Conservation (phyloP, 2,797 vertebrate genomes). For the Luscinia luscinia region DNA sequence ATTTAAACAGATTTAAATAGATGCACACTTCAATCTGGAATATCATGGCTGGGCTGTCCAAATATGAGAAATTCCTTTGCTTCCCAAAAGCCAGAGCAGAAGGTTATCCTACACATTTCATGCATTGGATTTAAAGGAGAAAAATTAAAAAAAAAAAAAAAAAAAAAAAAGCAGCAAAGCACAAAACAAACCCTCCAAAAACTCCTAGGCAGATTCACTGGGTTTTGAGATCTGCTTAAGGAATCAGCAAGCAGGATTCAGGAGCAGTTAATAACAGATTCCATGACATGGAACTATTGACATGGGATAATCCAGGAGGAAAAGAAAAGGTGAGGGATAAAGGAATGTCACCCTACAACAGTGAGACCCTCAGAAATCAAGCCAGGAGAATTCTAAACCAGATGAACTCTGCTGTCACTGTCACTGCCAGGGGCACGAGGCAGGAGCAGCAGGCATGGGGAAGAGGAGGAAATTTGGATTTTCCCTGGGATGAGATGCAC, state of each 20-base stretch:
- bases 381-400: neutral
- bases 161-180: neutral
- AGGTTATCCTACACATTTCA: neutral
- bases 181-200: neutral
- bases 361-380: neutral
- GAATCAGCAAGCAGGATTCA: slow-evolving; percentile 18
- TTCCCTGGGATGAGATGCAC: neutral
- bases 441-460: neutral
- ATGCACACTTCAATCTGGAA: neutral
- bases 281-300: neutral
- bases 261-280: slow-evolving; percentile 8
- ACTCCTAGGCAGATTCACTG: neutral
- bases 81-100: neutral
- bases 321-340: slow-evolving; percentile 40
- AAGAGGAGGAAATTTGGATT: neutral
- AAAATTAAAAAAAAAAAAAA: neutral
- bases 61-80: neutral
- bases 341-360: neutral
- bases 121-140: neutral
- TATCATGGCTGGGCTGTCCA: neutral
- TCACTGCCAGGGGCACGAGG: neutral
- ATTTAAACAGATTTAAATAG: neutral
- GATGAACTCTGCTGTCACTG: neutral
- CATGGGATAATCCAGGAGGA: slow-evolving; percentile 39
- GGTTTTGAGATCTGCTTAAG: slow-evolving; percentile 27